Conservation (phyloP, 2,888 invertebrate genomes). For the Protophormia terraenovae region DNA sequence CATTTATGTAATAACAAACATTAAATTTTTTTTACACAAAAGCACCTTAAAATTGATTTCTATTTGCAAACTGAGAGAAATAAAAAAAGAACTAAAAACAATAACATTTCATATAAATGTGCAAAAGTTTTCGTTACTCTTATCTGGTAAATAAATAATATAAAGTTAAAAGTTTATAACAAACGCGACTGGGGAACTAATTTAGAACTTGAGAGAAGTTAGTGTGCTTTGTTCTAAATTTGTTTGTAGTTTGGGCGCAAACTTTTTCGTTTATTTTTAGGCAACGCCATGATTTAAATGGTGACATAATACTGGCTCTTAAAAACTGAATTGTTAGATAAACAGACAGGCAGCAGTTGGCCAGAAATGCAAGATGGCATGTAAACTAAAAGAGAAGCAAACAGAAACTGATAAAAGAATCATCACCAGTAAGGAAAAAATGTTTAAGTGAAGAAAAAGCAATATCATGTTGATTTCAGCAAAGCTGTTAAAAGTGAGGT, state of each 20-base stretch:
- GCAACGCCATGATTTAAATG: slow-evolving; percentile 45
- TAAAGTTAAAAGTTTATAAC: slow-evolving; percentile 59
- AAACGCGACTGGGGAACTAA: slow-evolving; percentile 66
- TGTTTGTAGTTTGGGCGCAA: slow-evolving; percentile 42
- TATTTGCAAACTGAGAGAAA: background rate
- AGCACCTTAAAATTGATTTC: slow-evolving; percentile 42
- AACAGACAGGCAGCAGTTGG: slow-evolving; percentile 32
- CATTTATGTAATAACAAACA: slow-evolving; percentile 11
- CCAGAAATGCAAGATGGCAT: background rate
- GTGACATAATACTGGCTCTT: slow-evolving; percentile 43
- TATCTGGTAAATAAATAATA: slow-evolving; percentile 60
- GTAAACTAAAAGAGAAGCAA: background rate
- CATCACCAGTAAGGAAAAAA: slow-evolving; percentile 5
- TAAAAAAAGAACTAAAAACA: background rate
- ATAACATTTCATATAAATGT: slow-evolving; percentile 42
- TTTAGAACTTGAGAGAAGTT: slow-evolving; percentile 62
- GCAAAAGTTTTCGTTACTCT: slow-evolving; percentile 45
- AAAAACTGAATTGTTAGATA: slow-evolving; percentile 44
- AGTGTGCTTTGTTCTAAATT: slow-evolving; percentile 46
- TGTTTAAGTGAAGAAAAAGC: slow-evolving; percentile 22
- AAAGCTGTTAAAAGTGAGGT: background rate
- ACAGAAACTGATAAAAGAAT: background rate
- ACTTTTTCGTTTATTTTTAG: slow-evolving; percentile 38
- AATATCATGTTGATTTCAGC: slow-evolving; percentile 30
- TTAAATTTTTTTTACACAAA: background rate